Conservation (phyloP, 1,140 invertebrate species). For the Caenorhabditis tropicalis region DNA sequence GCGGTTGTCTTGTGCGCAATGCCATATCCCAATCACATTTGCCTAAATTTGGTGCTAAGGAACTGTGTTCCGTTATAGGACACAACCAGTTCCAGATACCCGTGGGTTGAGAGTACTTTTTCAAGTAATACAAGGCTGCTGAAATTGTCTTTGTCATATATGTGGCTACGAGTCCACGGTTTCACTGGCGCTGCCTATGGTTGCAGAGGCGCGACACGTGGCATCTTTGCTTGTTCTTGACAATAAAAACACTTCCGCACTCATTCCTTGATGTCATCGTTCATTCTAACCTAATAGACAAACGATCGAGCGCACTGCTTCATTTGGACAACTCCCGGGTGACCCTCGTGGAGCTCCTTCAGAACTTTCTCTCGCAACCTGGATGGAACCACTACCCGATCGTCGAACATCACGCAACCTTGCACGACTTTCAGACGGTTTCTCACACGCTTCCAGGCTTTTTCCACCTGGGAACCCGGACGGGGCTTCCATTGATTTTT, state of each 20-base stretch:
- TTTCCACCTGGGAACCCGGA: neutral
- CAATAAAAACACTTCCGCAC: neutral
- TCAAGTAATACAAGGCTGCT: slow-evolving; percentile 31
- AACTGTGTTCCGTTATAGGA: neutral
- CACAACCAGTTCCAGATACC: neutral
- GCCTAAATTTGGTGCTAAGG: neutral
- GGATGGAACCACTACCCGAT: slow-evolving; percentile 68
- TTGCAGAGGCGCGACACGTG: neutral
- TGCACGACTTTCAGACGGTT: neutral
- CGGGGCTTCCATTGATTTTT: neutral
- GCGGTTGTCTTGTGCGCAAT: neutral
- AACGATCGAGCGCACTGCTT: slow-evolving; percentile 72
- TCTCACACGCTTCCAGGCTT: neutral
- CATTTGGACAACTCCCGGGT: slow-evolving; percentile 73
- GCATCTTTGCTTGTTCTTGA: neutral
- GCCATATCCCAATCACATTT: neutral
- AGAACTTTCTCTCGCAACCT: slow-evolving; percentile 62
- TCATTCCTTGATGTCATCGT: neutral
- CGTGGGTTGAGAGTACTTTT: neutral
- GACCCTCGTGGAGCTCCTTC: slow-evolving; percentile 72
- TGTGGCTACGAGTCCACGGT: slow-evolving; percentile 71
- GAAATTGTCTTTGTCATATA: slow-evolving; percentile 74
- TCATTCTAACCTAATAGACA: slow-evolving; percentile 74
- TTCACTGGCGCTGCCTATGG: slow-evolving; percentile 60
- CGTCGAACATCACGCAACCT: slow-evolving; percentile 65